Percentiles rank a stretch among this genome's conserved stretches.
Conservation (phyloP, 2,113 vertebrate species). For the Neoarius graeffei region DNA sequence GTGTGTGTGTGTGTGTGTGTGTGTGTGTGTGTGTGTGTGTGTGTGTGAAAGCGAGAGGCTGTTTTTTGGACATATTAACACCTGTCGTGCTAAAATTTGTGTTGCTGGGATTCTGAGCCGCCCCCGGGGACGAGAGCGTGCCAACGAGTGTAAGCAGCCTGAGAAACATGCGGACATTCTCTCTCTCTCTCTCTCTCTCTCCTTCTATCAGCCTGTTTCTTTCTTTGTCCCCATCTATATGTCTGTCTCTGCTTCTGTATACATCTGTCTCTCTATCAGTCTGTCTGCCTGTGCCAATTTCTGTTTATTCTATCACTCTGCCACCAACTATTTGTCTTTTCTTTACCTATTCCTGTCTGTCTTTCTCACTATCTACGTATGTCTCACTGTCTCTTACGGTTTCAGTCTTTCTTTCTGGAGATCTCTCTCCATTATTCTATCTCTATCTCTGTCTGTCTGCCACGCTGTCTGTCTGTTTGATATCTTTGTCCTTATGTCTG, state of each 20-base stretch:
- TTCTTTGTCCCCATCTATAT: neutral
- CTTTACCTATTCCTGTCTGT: neutral
- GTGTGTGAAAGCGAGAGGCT: conserved; percentile 47
- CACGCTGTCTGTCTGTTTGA: neutral
- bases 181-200: conserved; percentile 73
- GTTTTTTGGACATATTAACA: conserved; percentile 74
- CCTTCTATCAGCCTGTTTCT: conserved; percentile 14
- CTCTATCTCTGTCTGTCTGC: neutral
- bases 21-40: conserved; percentile 36
- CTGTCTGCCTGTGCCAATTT: conserved; percentile 71
- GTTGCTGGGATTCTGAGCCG: conserved; percentile 85
- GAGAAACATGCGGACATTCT: conserved; percentile 87
- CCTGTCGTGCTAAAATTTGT: conserved; percentile 87
- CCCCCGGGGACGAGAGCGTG: conserved; percentile 84
- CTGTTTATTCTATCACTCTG: neutral
- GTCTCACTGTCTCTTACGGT: neutral
- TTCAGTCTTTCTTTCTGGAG: neutral
- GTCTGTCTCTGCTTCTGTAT: neutral
- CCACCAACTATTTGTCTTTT: neutral
- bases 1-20: conserved; percentile 36
- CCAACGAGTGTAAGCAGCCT: conserved; percentile 88
- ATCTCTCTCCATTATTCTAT: neutral
- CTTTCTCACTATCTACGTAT: neutral
- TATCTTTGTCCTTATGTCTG: neutral
- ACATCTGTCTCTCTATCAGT: conserved; percentile 75